Evolutionary conservation across 2,797 vertebrate genomes (phyloP).

Genomic region (Euphonia xanthogaster): DNA sequence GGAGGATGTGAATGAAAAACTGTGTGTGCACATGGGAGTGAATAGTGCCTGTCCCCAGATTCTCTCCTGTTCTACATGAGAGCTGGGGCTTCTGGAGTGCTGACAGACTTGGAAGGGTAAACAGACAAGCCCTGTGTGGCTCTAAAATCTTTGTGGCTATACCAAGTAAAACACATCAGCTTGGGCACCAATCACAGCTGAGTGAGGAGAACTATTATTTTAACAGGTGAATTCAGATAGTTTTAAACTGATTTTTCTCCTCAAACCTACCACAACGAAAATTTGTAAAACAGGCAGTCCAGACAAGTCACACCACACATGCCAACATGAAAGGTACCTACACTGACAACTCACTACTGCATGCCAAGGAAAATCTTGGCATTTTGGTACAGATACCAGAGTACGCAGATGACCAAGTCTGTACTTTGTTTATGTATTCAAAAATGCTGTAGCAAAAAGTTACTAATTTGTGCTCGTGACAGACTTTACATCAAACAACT

Average conservation of each 20-base stretch:
- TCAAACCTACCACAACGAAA: neutral
- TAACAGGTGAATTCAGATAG: neutral
- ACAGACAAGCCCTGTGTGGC: rapidly evolving
- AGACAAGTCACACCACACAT: neutral
- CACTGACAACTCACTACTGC: neutral
- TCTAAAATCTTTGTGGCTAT: neutral
- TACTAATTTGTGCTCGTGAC: neutral
- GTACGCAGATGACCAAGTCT: neutral
- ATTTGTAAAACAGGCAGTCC: neutral
- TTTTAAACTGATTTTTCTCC: neutral
- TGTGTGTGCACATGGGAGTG: rapidly evolving
- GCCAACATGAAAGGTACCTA: neutral
- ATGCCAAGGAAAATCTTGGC: neutral
- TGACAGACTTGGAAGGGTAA: neutral
- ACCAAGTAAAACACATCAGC: neutral
- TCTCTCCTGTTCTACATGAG: rapidly evolving
- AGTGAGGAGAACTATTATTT: neutral
- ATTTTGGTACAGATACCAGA: neutral
- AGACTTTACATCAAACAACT: neutral
- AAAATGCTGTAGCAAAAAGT: neutral
- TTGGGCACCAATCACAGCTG: neutral
- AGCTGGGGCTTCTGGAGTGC: neutral
- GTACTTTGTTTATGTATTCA: rapidly evolving
- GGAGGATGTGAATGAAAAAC: neutral
- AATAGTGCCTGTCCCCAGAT: neutral